phyloP scores from a whole-genome alignment of 2,113 vertebrate genomes.

The Pluvianellus socialis region DNA sequence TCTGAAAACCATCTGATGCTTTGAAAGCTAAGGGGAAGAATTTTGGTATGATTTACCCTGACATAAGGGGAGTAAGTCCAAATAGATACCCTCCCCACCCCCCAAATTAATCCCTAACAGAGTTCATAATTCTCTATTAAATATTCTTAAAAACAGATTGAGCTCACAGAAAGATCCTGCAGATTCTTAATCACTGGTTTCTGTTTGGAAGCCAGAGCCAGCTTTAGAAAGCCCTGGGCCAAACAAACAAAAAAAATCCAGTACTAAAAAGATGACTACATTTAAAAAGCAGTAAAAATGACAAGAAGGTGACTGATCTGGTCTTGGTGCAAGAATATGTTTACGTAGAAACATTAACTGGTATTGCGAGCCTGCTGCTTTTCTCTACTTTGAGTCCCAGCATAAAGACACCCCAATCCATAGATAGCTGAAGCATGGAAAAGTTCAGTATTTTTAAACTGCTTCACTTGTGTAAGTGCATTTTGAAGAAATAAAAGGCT shows the following conservation, averaged over 20 bases:
- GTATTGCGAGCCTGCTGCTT: neutral
- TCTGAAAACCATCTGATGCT: neutral
- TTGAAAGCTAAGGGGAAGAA: neutral
- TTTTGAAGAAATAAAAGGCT: neutral
- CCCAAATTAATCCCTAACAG: neutral
- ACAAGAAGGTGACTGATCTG: neutral
- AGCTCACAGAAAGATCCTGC: neutral
- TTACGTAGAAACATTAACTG: neutral
- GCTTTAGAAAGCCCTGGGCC: slow-evolving; percentile 17
- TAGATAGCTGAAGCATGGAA: neutral
- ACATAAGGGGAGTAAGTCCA: neutral
- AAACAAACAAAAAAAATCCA: slow-evolving; percentile 22
- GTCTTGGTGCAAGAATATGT: neutral
- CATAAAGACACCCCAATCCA: neutral
- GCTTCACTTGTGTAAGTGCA: neutral
- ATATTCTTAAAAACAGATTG: neutral
- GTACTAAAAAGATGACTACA: neutral
- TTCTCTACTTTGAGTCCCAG: neutral
- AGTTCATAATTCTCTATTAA: neutral
- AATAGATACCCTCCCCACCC: neutral
- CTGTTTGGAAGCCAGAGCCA: slow-evolving; percentile 20
- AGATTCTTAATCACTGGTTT: neutral
- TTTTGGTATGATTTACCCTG: neutral
- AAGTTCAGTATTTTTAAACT: neutral
- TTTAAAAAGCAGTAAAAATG: slow-evolving; percentile 14